Conservation (phyloP, 2,888 invertebrate species). For the Xanthostigma xanthostigma region DNA sequence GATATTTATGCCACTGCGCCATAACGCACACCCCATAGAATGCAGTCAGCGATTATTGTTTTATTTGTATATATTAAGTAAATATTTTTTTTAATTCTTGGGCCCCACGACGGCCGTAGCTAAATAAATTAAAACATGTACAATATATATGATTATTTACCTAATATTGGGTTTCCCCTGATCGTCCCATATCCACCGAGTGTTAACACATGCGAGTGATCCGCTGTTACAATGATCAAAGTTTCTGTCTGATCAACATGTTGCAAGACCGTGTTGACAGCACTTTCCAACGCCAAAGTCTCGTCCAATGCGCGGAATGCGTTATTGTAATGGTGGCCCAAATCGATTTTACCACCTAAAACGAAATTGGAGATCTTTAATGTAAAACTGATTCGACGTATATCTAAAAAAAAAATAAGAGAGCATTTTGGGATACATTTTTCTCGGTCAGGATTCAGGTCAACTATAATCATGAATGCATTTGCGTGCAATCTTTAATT, state of each 20-base stretch:
- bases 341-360: constrained; percentile 41
- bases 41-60: too few relatives aligned
- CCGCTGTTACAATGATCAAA: constrained; percentile 48
- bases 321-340: constrained; percentile 47
- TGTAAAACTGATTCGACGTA: too few relatives aligned
- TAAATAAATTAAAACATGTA: too few relatives aligned
- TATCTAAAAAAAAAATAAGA: background rate
- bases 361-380: background rate
- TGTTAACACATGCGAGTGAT: constrained; percentile 46
- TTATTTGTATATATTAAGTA: too few relatives aligned
- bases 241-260: constrained; percentile 39
- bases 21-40: too few relatives aligned
- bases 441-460: background rate
- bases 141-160: constrained; percentile 15
- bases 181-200: constrained; percentile 43
- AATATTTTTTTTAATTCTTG: too few relatives aligned
- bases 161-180: constrained; percentile 41
- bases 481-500: too few relatives aligned
- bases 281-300: constrained; percentile 44
- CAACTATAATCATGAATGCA: too few relatives aligned
- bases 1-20: too few relatives aligned
- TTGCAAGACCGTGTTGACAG: constrained; percentile 37
- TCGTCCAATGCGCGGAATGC: constrained; percentile 46
- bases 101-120: too few relatives aligned
- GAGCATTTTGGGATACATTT: background rate